phyloP scores from a whole-genome alignment of 2,888 invertebrate species.

The Sinodicranocentrus sp. region DNA sequence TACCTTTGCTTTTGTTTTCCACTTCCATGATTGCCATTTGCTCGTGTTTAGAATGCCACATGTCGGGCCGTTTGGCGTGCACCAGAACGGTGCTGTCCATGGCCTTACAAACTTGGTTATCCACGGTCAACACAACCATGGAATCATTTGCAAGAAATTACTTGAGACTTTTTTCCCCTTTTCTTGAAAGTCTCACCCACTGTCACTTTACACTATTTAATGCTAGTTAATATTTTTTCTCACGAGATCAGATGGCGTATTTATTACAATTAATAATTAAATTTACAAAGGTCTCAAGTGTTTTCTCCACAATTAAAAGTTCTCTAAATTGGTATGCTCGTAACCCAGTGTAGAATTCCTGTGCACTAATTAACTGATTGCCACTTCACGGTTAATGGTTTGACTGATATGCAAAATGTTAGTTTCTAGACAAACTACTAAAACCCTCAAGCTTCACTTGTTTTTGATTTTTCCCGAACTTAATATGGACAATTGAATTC shows the following conservation, averaged over 20 bases:
- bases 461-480: no score
- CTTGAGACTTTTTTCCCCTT: constrained; percentile 12
- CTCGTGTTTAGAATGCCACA: constrained; percentile 86
- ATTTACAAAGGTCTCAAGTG: no score
- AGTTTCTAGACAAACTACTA: no score
- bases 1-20: constrained; percentile 86
- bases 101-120: constrained; percentile 77
- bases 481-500: no score
- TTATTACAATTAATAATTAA: no score
- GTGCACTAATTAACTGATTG: background rate
- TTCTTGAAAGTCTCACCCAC: background rate
- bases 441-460: no score
- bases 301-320: no score
- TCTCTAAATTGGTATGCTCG: no score
- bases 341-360: no score
- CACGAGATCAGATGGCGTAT: no score
- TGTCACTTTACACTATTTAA: no score
- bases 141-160: constrained; percentile 77
- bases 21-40: constrained; percentile 83
- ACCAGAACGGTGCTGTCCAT: constrained; percentile 78
- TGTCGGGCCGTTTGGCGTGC: constrained; percentile 79
- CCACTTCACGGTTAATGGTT: background rate
- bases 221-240: no score
- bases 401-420: constrained; percentile 8
- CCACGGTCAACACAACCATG: constrained; percentile 78